Base-by-base conservation (phyloP, 2,797 vertebrate genomes). In the Catamblyrhynchus diadema region DNA sequence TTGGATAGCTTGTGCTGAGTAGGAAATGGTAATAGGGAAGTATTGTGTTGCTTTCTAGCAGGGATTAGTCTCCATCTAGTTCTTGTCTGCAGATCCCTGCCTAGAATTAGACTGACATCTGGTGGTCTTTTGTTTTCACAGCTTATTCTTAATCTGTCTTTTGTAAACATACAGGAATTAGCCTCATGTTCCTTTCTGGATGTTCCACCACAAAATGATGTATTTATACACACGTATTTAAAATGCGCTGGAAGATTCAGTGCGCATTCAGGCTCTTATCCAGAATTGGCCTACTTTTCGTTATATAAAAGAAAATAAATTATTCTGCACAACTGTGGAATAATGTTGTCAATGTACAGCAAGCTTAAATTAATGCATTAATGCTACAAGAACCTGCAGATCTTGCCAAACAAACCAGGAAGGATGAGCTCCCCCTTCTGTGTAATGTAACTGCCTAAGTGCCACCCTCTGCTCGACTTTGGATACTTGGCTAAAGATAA, bases 101-200 rank as follows among this genome's bases (percentile, higher is more conserved):
- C 64, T 93, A 73, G 94, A 79, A 86, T 93, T 93, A 91, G 85
- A 93, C 94, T 96, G 95, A 95, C 95, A 96, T 95, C 95, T 96
- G 92, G 91, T 96, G 93, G 93, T 83, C 71, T 95, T 88, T 90
- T 92, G 91, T 95, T 78, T 87, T 87, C 54, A 54, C 53, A 94
- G 80, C 56, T 95, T 93, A 81, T 78, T 74, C 45, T 73, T 93
- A 94, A 91, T 91, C 80, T 92, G 48, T 88, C 56, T 95, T 94
- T 92, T 91, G 74, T 93, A 73, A 94, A 78, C 77, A 66, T 16
- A 14, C 6, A 81, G 73, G 62, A 91, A 94, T 92, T 86, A 88
- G 62, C 77, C 77, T 84, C 47, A 3, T 44, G 25, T 70, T 95
- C 33, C 62, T 88, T 86, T 86, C 82, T 93, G 82, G 50, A 57